Evolutionary conservation across 2,113 vertebrate genomes (phyloP).

Genomic region (Crotalus helleri): DNA sequence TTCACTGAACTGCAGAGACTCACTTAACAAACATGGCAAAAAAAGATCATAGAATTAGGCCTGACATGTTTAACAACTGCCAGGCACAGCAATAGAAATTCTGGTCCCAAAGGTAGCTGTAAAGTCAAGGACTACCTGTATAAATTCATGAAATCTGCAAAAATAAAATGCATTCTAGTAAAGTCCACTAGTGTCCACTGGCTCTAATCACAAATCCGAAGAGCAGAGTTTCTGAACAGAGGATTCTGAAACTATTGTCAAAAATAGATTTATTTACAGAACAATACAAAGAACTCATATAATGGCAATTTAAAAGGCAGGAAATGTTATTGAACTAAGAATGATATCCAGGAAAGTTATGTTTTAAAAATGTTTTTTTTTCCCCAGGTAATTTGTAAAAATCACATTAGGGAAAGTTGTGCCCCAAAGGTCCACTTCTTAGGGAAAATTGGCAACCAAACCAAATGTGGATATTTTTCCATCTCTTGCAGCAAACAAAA

Average conservation of each 20-base stretch:
- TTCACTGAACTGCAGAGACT: no score
- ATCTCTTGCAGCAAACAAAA: background rate
- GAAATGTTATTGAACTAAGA: background rate
- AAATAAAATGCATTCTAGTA: background rate
- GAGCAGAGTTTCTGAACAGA: background rate
- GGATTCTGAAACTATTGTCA: background rate
- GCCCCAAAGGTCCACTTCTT: background rate
- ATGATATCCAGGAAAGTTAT: background rate
- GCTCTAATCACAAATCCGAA: background rate
- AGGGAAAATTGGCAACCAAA: background rate
- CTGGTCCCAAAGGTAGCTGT: background rate
- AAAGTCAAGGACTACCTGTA: background rate
- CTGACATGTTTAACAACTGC: no score
- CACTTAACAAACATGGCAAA: no score
- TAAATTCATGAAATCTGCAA: background rate
- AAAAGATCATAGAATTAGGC: no score
- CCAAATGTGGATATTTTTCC: background rate
- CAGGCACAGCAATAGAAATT: no score
- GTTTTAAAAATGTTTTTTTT: background rate
- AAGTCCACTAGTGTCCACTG: background rate
- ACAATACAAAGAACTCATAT: background rate
- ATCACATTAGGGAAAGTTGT: background rate
- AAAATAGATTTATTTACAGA: background rate
- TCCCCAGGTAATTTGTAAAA: background rate
- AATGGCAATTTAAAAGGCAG: background rate